A percentile compares a stretch with the other conserved stretches of the same genome.
These are phyloP conservation scores for Actinostola sp. DNA, from an alignment of 92 coral and sea anemone species.

Conservation along the genomic window DNA sequence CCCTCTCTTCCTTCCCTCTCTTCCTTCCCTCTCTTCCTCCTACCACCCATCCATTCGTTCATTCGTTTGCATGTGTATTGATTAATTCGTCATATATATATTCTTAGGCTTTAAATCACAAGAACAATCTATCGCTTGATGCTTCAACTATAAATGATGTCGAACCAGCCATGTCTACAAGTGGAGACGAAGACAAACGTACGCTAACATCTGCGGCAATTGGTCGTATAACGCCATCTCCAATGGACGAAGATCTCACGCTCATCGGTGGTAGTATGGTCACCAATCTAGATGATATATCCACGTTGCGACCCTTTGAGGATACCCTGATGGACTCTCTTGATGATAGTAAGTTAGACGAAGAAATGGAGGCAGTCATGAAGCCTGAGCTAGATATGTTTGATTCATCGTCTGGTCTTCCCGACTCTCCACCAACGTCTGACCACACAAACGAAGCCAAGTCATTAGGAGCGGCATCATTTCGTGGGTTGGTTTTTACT, in stretches of 20 bases:
- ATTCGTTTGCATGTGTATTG: too few species aligned
- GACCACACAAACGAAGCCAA: conserved; percentile 35
- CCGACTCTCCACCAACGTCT: conserved; percentile 65
- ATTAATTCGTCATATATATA: not conserved
- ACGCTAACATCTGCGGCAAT: conserved; percentile 87
- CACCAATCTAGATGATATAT: conserved; percentile 58
- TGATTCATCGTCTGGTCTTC: conserved; percentile 51
- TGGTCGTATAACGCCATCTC: conserved; percentile 79
- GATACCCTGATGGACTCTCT: conserved; percentile 65
- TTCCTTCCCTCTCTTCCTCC: not conserved
- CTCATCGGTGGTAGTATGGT: conserved; percentile 40
- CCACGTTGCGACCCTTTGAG: conserved; percentile 61
- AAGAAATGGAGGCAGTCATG: conserved; percentile 92
- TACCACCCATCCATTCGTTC: not conserved
- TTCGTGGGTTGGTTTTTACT: conserved; percentile 30
- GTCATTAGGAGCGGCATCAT: not conserved
- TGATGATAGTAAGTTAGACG: conserved; percentile 80
- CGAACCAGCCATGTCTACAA: conserved; percentile 56
- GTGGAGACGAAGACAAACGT: conserved; percentile 80
- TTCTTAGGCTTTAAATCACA: conserved; percentile 63
- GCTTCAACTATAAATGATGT: conserved; percentile 35
- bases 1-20: not conserved
- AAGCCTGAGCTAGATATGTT: conserved; percentile 83
- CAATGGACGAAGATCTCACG: conserved; percentile 79
- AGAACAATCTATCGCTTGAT: conserved; percentile 59